Evolutionary conservation across 2,888 invertebrate species (phyloP).

Genomic region (Galerucella pusilla): DNA sequence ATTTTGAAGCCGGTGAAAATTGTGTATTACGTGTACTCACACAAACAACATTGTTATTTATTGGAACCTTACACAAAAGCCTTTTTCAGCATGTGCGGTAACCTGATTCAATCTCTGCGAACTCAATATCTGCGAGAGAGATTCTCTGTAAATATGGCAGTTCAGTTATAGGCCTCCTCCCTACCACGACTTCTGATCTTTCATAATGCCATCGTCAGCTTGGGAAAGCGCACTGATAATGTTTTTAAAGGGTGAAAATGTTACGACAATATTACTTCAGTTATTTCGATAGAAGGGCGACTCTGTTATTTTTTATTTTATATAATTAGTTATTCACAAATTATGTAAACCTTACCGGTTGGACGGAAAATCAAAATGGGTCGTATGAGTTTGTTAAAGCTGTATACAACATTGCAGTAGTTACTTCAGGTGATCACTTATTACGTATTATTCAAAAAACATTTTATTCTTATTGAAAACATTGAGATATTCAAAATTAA

Average conservation of each 20-base stretch:
- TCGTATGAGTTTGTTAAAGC: too few species aligned
- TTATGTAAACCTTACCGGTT: too few species aligned
- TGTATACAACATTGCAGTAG: too few species aligned
- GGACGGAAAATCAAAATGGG: too few species aligned
- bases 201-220: constrained; percentile 20
- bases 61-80: neutral
- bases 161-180: constrained; percentile 10
- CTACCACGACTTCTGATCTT: neutral
- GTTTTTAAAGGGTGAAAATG: neutral
- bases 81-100: neutral
- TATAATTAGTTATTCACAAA: too few species aligned
- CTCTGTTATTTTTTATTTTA: too few species aligned
- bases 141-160: constrained; percentile 29
- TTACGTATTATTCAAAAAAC: neutral
- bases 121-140: constrained; percentile 17
- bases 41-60: neutral
- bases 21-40: neutral
- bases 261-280: neutral
- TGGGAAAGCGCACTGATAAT: neutral
- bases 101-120: constrained; percentile 4
- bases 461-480: neutral
- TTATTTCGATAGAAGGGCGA: too few species aligned
- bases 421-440: too few species aligned
- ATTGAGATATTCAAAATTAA: neutral
- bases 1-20: neutral